Percentiles rank a stretch among this genome's conserved stretches.
Evolutionary conservation across 2,888 invertebrate genomes (phyloP).

Genomic region (Microplitis deprimator): DNA sequence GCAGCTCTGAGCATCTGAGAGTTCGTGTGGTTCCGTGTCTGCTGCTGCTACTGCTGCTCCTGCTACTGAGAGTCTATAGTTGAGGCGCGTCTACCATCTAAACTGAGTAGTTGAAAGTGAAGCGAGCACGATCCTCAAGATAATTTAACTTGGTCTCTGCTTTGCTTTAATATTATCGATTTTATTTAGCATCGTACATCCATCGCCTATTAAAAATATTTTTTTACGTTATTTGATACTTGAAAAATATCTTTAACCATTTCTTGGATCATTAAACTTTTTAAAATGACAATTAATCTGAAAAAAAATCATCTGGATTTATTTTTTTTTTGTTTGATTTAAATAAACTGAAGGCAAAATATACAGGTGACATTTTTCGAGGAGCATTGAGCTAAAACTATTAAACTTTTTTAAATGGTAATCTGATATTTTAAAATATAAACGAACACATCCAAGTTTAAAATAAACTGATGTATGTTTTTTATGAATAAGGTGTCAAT

Average conservation of each 20-base stretch:
- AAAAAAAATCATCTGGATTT: too few species aligned
- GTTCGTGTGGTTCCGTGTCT: neutral
- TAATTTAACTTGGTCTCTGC: constrained; percentile 1
- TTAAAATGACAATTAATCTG: too few species aligned
- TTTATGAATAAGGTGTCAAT: neutral
- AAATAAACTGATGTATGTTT: neutral
- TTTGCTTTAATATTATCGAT: neutral
- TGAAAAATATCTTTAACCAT: too few species aligned
- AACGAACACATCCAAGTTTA: neutral
- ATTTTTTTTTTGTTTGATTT: too few species aligned
- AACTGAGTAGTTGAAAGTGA: neutral
- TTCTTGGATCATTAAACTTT: too few species aligned
- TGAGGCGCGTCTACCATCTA: neutral
- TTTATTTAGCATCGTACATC: neutral
- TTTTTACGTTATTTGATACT: neutral
- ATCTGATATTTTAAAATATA: neutral
- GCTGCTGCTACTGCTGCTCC: neutral
- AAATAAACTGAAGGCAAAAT: too few species aligned
- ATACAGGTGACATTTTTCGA: too few species aligned
- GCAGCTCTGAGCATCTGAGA: neutral
- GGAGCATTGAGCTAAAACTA: too few species aligned
- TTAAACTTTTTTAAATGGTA: too few species aligned
- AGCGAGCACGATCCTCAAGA: neutral
- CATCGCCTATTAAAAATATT: neutral
- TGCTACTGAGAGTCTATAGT: neutral